Percentiles rank a stretch among this genome's conserved stretches.
Evolutionary conservation across 2,797 vertebrate species (phyloP).

Genomic region (Neostethus bicornis): DNA sequence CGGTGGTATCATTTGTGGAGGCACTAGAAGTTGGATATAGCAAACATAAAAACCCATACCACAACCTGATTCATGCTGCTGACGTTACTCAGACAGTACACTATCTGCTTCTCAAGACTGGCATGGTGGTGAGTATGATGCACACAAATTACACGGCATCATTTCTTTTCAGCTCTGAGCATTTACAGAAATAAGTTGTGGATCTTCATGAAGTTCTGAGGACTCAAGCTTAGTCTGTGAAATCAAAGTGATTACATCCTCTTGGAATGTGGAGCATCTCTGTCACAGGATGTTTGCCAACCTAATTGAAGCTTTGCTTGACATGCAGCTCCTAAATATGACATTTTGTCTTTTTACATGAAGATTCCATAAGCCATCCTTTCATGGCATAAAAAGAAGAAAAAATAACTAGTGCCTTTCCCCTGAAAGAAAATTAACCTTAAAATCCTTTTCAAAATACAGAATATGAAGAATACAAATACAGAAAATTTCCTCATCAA

Average conservation of each 20-base stretch:
- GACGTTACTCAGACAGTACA: conserved; percentile 97
- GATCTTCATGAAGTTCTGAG: conserved; percentile 8
- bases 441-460: conserved; percentile 7
- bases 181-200: conserved; percentile 7
- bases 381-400: conserved; percentile 6
- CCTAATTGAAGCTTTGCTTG: conserved; percentile 56
- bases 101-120: conserved; percentile 94
- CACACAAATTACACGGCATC: background rate
- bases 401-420: background rate
- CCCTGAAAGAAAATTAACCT: conserved; percentile 4
- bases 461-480: background rate
- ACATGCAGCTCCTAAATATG: conserved; percentile 42
- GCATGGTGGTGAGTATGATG: conserved; percentile 87
- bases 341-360: conserved; percentile 22
- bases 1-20: conserved; percentile 96
- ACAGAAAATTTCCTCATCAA: too few relatives aligned
- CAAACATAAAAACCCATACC: conserved; percentile 98
- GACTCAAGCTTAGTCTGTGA: conserved; percentile 22
- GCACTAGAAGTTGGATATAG: conserved; percentile 96
- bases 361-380: conserved; percentile 21
- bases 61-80: conserved; percentile 94
- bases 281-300: conserved; percentile 36
- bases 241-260: conserved; percentile 34
- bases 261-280: conserved; percentile 42
- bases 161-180: background rate